Evolutionary conservation across 1,140 invertebrate species (phyloP).

Genomic region (Saccostrea echinata): DNA sequence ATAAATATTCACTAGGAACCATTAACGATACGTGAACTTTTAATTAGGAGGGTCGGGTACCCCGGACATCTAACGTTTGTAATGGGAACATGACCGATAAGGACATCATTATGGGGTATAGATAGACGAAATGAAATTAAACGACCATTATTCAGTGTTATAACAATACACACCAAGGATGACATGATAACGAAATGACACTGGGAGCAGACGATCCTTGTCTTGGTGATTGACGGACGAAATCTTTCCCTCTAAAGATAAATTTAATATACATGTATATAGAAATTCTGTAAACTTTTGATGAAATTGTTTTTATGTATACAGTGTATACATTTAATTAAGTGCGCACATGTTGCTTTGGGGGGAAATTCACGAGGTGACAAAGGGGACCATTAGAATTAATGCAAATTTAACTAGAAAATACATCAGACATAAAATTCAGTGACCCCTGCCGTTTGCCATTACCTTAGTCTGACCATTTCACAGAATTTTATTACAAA

Average conservation of each 20-base stretch:
- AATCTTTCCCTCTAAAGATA: background rate
- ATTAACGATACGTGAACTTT: conserved; percentile 14
- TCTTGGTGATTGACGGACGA: background rate
- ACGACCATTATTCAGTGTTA: background rate
- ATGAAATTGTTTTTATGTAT: too few species aligned
- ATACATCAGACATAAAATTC: conserved; percentile 22
- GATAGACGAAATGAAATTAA: background rate
- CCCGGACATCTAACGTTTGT: background rate
- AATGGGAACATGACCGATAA: background rate
- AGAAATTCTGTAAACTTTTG: background rate
- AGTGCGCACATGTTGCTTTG: background rate
- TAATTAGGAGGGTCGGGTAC: background rate
- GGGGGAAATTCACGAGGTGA: background rate
- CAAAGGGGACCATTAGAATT: conserved; percentile 1
- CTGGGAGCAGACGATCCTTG: background rate
- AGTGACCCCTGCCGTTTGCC: background rate
- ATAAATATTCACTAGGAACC: background rate
- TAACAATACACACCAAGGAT: background rate
- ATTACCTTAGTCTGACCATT: conserved; percentile 11
- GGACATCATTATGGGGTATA: conserved; percentile 8
- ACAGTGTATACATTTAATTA: background rate
- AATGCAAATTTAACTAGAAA: conserved; percentile 1
- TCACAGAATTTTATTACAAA: conserved; percentile 9
- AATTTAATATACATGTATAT: background rate
- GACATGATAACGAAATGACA: conserved; percentile 1